Evolutionary conservation across 2,113 vertebrate species (phyloP).

Genomic region (Tiliqua scincoides): DNA sequence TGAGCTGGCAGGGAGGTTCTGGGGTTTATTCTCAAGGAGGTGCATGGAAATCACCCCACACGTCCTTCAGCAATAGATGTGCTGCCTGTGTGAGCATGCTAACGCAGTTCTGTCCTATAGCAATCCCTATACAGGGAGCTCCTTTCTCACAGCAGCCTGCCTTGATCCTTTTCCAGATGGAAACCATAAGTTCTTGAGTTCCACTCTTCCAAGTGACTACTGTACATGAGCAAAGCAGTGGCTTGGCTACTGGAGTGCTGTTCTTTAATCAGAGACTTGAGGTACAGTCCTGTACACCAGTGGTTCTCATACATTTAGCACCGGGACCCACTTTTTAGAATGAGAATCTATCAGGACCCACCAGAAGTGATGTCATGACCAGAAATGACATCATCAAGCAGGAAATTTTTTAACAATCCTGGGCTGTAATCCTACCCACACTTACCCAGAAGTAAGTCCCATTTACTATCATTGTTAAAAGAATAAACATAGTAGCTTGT

Average conservation of each 20-base stretch:
- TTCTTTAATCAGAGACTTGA: not conserved
- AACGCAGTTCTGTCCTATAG: not conserved
- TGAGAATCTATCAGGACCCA: too few species aligned
- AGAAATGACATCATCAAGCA: too few species aligned
- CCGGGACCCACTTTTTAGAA: too few species aligned
- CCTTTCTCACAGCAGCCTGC: not conserved
- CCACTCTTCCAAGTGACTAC: not conserved
- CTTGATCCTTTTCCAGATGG: not conserved
- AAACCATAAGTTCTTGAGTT: not conserved
- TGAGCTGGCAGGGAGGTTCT: not conserved
- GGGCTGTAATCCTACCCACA: too few species aligned
- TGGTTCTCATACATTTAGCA: too few species aligned
- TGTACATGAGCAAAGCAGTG: not conserved
- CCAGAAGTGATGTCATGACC: too few species aligned
- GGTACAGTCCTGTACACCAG: too few species aligned
- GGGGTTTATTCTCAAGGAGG: not conserved
- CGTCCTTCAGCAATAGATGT: not conserved
- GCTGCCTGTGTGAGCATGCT: not conserved
- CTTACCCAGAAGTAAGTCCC: too few species aligned
- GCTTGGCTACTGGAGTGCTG: not conserved
- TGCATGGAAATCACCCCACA: not conserved
- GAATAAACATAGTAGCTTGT: too few species aligned
- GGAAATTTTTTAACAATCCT: too few species aligned
- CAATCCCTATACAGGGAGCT: not conserved
- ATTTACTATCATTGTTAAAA: too few species aligned